Percentiles rank a stretch among this genome's conserved stretches.
These are phyloP conservation scores for Marasmarcha lunaedactyla DNA, from an alignment of 2,888 invertebrate genomes.

Conservation along the genomic window DNA sequence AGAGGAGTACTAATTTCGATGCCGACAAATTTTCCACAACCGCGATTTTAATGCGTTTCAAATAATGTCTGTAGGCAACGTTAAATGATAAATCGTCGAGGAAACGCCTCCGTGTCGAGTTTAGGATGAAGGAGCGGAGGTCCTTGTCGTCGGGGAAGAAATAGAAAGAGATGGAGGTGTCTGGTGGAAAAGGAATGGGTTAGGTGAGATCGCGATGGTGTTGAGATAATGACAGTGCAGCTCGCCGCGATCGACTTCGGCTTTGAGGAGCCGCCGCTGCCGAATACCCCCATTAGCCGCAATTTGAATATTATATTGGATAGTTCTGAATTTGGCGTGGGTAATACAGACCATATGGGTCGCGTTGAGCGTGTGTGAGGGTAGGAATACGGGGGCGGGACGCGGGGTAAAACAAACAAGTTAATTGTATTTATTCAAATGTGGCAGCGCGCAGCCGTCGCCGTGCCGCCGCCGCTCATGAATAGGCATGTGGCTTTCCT, in stretches of 20 bases:
- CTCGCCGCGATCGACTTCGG: conserved; percentile 30
- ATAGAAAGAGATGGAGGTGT: conserved; percentile 48
- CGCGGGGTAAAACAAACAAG: conserved; percentile 65
- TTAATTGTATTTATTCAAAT: conserved; percentile 71
- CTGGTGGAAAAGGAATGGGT: conserved; percentile 61
- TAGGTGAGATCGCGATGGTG: conserved; percentile 64
- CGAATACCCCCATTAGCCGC: conserved; percentile 54
- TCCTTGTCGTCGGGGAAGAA: conserved; percentile 34
- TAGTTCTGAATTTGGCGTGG: conserved; percentile 32
- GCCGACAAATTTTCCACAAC: conserved; percentile 67
- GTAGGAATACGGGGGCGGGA: conserved; percentile 35
- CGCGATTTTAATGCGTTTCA: conserved; percentile 69
- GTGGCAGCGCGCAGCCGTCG: conserved; percentile 32
- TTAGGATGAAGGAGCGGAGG: conserved; percentile 48
- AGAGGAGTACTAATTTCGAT: conserved; percentile 65
- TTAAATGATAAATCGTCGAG: conserved; percentile 67
- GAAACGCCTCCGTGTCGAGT: conserved; percentile 59
- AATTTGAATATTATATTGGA: conserved; percentile 46
- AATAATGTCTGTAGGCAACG: conserved; percentile 69
- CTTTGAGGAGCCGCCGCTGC: conserved; percentile 52
- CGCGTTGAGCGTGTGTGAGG: conserved; percentile 9
- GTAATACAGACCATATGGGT: conserved; percentile 10
- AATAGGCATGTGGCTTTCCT: conserved; percentile 53
- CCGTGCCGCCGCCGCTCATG: conserved; percentile 56
- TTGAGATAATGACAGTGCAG: conserved; percentile 69